Percentiles rank a stretch among this genome's conserved stretches.
phyloP scores from a whole-genome alignment of 64 coral and sea anemone species.

The Actinia equina region DNA sequence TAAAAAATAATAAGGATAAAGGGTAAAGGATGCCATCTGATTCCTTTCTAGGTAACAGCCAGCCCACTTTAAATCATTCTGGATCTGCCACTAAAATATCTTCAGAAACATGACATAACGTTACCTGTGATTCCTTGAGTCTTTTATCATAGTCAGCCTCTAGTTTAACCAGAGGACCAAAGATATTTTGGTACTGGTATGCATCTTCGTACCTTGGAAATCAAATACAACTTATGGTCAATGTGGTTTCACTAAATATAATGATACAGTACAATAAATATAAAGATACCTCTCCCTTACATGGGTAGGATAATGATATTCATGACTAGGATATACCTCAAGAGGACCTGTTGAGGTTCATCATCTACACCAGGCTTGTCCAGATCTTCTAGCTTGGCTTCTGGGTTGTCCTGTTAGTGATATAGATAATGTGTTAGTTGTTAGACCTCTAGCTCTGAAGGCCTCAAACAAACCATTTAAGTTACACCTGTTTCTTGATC shows the following conservation, averaged over 20 bases:
- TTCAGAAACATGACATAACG: not conserved
- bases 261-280: not conserved
- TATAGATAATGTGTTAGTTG: not conserved
- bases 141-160: conserved; percentile 98
- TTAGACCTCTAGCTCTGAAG: no score
- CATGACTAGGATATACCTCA: conserved; percentile 47
- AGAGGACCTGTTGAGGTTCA: conserved; percentile 95
- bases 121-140: conserved; percentile 96
- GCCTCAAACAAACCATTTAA: no score
- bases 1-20: no score
- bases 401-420: conserved; percentile 78
- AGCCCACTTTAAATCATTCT: no score
- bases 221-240: not conserved
- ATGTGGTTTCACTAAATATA: not conserved
- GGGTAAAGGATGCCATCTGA: no score
- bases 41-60: no score
- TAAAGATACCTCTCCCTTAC: not conserved
- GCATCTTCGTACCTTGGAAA: conserved; percentile 91
- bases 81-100: not conserved
- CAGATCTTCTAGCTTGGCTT: conserved; percentile 95
- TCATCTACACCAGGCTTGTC: conserved; percentile 99
- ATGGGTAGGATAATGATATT: not conserved
- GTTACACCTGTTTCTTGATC: no score
- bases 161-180: conserved; percentile 97
- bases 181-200: conserved; percentile 99